Base-by-base conservation (phyloP, 1,140 invertebrate genomes). In the Lethrus apterus region DNA sequence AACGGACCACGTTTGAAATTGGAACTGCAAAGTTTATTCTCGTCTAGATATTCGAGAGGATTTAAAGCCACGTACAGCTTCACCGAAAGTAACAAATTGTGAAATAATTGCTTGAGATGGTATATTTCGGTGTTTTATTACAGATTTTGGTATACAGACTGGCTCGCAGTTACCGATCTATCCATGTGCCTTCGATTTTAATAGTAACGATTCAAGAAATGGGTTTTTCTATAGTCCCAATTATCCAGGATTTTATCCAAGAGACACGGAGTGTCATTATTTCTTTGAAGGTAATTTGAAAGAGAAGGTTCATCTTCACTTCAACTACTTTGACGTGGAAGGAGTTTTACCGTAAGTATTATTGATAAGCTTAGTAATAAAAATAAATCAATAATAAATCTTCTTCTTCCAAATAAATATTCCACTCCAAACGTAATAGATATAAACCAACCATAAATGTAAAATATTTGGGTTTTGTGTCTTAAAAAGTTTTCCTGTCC, bases 181-280 rank as follows among this genome's bases (percentile, higher is more conserved):
- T 57, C 83, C 86, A n/a, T 89, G 86, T 69, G 83, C 81, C 41
- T 89, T 91, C 59, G 77, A 79, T 29, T 89, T 80, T 69, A 85
- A 86, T 67, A 91, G 89, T 66, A 84, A 78, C 45, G 79, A 81
- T 54, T 76, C 78, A 4, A 73, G 72, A 49, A 86, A 81, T 58
- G 93, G 93, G 9, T 83, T 84, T 13, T 90, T 97, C 62, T 80
- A 83, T 33, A 92, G 88, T 4, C 91, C 93, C 1, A 97, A 97
- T 70, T 93, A 86, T 62, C 93, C 92, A 0, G 93, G 93, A 4
- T 79, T 80, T 19, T 96, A 96, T 70, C 89, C 92, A 0, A 73
- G 90, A 48, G 84, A 93, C 63, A 90, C 91, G 0, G 89, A 93
- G 63, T 96, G 93, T 63, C 86, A 95, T 70, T 97, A 94, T 66